Evolutionary conservation across 1,140 invertebrate species (phyloP).

Genomic region (Drosophila miranda): DNA sequence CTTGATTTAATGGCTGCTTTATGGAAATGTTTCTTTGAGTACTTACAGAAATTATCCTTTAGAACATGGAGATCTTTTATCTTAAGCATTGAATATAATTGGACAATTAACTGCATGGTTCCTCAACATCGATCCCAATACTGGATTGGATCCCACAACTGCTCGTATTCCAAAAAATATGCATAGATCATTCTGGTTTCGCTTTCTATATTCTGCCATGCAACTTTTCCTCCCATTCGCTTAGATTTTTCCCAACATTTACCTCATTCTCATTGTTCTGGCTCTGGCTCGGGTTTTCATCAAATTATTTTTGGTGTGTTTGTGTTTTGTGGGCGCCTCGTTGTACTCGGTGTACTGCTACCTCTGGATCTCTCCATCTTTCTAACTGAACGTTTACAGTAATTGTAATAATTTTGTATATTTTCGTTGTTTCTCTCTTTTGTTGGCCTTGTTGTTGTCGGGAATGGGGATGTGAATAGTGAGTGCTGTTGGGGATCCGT

Average conservation of each 20-base stretch:
- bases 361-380: slow-evolving; percentile 13
- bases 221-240: slow-evolving; percentile 3
- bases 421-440: slow-evolving; percentile 48
- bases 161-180: slow-evolving; percentile 9
- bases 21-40: too few relatives aligned
- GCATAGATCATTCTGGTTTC: slow-evolving; percentile 17
- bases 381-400: slow-evolving; percentile 58
- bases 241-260: slow-evolving; percentile 28
- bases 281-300: slow-evolving; percentile 11
- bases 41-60: too few relatives aligned
- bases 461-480: too few relatives aligned
- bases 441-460: slow-evolving; percentile 34
- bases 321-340: slow-evolving; percentile 24
- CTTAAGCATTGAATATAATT: too few relatives aligned
- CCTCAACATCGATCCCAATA: too few relatives aligned
- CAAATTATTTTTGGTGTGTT: slow-evolving; percentile 25
- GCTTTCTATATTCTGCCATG: slow-evolving; percentile 12
- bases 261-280: slow-evolving; percentile 39
- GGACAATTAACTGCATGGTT: too few relatives aligned
- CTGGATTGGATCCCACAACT: not conserved
- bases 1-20: not conserved
- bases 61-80: too few relatives aligned
- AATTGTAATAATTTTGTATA: slow-evolving; percentile 76
- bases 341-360: too few relatives aligned
- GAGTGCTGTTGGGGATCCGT: not conserved